Evolutionary conservation across 2,113 vertebrate genomes (phyloP).

Genomic region (Trematomus loennbergii): DNA sequence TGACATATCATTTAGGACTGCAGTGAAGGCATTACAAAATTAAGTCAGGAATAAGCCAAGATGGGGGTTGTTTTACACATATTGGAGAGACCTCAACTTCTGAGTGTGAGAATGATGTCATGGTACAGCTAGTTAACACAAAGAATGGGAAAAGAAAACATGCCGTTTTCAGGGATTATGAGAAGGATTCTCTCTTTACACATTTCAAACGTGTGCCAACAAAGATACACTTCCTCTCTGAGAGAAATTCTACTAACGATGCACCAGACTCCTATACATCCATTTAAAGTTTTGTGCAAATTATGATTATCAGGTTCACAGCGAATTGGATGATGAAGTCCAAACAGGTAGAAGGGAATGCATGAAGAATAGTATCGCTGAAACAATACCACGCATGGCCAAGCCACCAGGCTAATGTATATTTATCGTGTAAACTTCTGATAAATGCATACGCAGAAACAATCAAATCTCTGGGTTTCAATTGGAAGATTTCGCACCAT

Average conservation of each 20-base stretch:
- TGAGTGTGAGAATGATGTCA: slow-evolving; percentile 34
- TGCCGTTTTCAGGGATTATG: slow-evolving; percentile 2
- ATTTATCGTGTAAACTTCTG: slow-evolving; percentile 85
- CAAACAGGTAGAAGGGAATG: slow-evolving; percentile 77
- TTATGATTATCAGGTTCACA: slow-evolving; percentile 59
- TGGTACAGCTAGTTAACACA: slow-evolving; percentile 1
- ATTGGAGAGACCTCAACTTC: slow-evolving; percentile 43
- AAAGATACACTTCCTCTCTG: slow-evolving; percentile 37
- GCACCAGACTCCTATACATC: slow-evolving; percentile 48
- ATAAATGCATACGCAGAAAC: slow-evolving; percentile 85
- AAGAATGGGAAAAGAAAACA: not conserved
- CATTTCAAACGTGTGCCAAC: slow-evolving; percentile 44
- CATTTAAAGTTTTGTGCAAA: slow-evolving; percentile 75
- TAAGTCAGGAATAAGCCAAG: slow-evolving; percentile 43
- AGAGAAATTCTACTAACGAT: slow-evolving; percentile 33
- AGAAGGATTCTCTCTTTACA: slow-evolving; percentile 38
- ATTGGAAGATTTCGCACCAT: slow-evolving; percentile 70
- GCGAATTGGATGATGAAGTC: slow-evolving; percentile 76
- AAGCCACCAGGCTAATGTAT: slow-evolving; percentile 75
- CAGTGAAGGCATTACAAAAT: slow-evolving; percentile 61
- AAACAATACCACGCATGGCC: slow-evolving; percentile 81
- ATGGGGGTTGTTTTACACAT: slow-evolving; percentile 34
- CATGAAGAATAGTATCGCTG: slow-evolving; percentile 58
- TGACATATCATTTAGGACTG: slow-evolving; percentile 68
- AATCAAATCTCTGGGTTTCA: slow-evolving; percentile 80